Evolutionary conservation across 2,888 invertebrate species (phyloP).

Genomic region (Nyleta sp.): DNA sequence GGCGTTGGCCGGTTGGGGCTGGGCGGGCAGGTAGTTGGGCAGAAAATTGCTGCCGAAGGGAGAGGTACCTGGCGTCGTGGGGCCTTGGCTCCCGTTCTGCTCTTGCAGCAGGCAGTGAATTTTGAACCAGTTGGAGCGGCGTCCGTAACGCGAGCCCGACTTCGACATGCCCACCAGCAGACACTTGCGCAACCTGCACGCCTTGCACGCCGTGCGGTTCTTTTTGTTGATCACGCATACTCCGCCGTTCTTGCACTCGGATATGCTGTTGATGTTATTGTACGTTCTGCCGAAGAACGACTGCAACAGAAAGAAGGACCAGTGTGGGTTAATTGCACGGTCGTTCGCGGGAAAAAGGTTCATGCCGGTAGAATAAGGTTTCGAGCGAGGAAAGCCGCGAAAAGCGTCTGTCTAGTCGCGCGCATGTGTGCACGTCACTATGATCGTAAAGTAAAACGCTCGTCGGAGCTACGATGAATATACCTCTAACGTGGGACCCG

Average conservation of each 20-base stretch:
- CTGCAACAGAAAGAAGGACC: constrained; percentile 85
- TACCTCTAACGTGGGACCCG: constrained; percentile 71
- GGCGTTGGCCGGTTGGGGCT: constrained; percentile 72
- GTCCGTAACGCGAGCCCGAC: constrained; percentile 94
- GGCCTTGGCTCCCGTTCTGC: constrained; percentile 71
- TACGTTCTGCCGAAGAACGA: constrained; percentile 96
- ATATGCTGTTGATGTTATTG: constrained; percentile 94
- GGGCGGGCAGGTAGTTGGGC: constrained; percentile 74
- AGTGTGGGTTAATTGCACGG: background rate
- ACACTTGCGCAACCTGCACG: constrained; percentile 93
- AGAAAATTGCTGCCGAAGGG: constrained; percentile 56
- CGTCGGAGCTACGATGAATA: constrained; percentile 79
- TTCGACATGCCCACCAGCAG: constrained; percentile 96
- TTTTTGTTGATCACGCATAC: constrained; percentile 96
- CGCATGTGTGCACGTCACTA: constrained; percentile 72
- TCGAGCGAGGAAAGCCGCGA: too few relatives aligned
- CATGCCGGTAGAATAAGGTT: too few relatives aligned
- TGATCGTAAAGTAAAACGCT: constrained; percentile 80
- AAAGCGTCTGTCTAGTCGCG: too few relatives aligned
- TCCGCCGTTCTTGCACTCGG: constrained; percentile 96
- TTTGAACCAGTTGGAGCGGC: constrained; percentile 97
- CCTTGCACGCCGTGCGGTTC: constrained; percentile 96
- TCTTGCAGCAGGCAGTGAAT: constrained; percentile 90
- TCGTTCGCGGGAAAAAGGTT: too few relatives aligned
- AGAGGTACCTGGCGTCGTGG: constrained; percentile 65